Conservation (phyloP, 2,888 invertebrate species). For the Ariolimax columbianus region DNA sequence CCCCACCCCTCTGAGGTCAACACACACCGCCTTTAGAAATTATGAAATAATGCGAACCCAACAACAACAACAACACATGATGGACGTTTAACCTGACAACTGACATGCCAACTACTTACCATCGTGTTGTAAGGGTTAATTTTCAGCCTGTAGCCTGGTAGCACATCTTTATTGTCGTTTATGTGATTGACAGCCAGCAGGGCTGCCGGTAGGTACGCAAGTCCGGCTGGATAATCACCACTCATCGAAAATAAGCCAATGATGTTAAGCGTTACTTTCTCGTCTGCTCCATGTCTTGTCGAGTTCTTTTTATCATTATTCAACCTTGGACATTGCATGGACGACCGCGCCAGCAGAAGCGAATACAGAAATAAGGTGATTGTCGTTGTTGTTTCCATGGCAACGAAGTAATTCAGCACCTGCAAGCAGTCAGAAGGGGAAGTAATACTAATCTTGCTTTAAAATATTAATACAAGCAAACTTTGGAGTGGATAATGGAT, state of each 20-base stretch:
- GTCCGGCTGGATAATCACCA: slow-evolving; percentile 48
- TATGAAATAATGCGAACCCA: background rate
- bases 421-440: too few species aligned
- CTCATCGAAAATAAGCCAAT: slow-evolving; percentile 37
- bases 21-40: too few species aligned
- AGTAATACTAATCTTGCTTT: too few species aligned
- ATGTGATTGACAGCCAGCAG: slow-evolving; percentile 57
- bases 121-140: slow-evolving; percentile 55
- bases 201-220: slow-evolving; percentile 54
- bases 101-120: slow-evolving; percentile 42
- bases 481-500: too few species aligned
- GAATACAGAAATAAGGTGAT: background rate
- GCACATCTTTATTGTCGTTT: slow-evolving; percentile 55
- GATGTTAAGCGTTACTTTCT: slow-evolving; percentile 12
- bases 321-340: background rate
- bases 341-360: background rate
- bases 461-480: too few species aligned
- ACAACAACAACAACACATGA: background rate
- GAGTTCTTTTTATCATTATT: background rate
- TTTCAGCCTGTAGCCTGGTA: slow-evolving; percentile 55
- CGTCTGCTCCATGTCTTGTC: background rate
- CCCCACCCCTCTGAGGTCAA: too few species aligned
- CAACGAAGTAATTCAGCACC: too few species aligned
- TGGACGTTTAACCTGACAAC: background rate
- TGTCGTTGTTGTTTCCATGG: background rate